Evolutionary conservation across 2,113 vertebrate species (phyloP).

Genomic region (Columba livia): DNA sequence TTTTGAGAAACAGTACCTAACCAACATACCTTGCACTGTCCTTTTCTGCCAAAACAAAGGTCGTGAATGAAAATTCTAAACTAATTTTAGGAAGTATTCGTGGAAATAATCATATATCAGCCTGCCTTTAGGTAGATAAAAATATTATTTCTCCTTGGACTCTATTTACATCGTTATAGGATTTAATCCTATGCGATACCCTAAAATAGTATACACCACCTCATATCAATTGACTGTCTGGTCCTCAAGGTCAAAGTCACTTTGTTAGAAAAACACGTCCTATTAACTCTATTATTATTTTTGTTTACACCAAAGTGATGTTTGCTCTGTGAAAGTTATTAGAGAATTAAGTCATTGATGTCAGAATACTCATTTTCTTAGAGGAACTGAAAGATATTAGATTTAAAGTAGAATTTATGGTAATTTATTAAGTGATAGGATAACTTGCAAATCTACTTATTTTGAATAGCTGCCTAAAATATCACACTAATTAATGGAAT

Average conservation of each 20-base stretch:
- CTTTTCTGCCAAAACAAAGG: not conserved
- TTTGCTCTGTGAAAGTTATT: conserved; percentile 15
- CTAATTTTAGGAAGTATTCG: not conserved
- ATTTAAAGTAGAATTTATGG: conserved; percentile 14
- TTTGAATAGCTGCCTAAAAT: conserved; percentile 45
- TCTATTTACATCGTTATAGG: not conserved
- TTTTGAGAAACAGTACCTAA: not conserved
- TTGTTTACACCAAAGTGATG: not conserved
- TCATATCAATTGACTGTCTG: not conserved
- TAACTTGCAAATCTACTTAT: conserved; percentile 47
- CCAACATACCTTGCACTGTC: not conserved
- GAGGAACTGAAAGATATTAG: conserved; percentile 1
- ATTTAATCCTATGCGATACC: not conserved
- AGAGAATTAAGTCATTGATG: conserved; percentile 21
- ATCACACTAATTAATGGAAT: conserved; percentile 39
- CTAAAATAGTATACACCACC: not conserved
- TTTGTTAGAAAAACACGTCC: not conserved
- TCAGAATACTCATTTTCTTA: conserved; percentile 10
- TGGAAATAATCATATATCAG: not conserved
- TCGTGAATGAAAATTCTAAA: not conserved
- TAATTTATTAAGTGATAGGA: conserved; percentile 43
- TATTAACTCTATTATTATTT: not conserved
- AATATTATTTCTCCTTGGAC: not conserved
- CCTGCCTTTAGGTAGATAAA: not conserved
- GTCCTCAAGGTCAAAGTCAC: conserved; percentile 38